These are phyloP conservation scores for Tetraneura akinire DNA, from an alignment of 1,140 invertebrate genomes.

Conservation along the genomic window DNA sequence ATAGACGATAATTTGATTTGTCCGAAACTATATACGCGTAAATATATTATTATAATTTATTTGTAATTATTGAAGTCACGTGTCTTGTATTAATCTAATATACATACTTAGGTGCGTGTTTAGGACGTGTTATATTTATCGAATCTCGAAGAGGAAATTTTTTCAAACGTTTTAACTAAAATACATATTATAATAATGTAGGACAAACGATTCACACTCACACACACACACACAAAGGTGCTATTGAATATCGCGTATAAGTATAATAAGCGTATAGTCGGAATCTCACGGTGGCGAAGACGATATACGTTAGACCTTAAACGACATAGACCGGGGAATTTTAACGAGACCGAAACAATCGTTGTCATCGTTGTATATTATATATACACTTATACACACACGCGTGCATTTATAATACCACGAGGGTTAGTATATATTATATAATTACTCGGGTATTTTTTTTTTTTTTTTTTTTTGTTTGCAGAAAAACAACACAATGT, in stretches of 20 bases:
- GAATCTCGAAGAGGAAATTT: no score
- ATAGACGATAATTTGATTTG: neutral
- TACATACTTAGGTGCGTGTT: no score
- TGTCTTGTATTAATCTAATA: no score
- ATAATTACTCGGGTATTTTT: constrained; percentile 8
- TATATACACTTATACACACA: neutral
- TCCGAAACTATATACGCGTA: neutral
- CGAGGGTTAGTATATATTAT: neutral
- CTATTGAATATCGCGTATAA: neutral
- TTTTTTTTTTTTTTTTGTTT: no score
- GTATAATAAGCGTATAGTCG: neutral
- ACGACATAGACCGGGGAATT: constrained; percentile 23
- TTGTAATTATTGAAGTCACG: neutral
- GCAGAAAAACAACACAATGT: constrained; percentile 6
- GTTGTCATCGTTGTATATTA: neutral
- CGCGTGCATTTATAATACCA: neutral
- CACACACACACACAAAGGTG: no score
- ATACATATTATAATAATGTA: no score
- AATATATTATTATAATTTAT: neutral
- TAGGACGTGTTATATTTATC: no score
- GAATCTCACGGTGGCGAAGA: neutral
- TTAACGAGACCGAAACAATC: constrained; percentile 30
- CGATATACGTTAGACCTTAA: neutral
- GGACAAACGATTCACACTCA: no score
- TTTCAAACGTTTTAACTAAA: no score